Conservation (phyloP, 2,888 invertebrate genomes). For the Agrypnus murinus region DNA sequence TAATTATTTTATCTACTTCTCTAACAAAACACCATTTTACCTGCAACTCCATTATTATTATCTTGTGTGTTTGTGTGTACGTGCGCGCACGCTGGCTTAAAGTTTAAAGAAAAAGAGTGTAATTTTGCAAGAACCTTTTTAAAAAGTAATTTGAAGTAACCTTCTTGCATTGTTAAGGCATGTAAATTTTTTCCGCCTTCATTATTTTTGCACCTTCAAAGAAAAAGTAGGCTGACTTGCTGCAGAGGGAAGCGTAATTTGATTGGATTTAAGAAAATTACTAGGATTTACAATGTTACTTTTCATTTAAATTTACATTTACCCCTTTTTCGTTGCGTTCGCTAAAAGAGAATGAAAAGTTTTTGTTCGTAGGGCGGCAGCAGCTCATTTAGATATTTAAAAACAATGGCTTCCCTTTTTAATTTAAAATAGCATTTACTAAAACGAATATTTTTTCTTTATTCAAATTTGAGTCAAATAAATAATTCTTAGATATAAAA, state of each 20-base stretch:
- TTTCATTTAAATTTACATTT: constrained; percentile 20
- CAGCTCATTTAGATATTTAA: constrained; percentile 8
- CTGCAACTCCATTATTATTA: too few relatives aligned
- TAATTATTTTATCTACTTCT: too few relatives aligned
- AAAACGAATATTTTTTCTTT: too few relatives aligned
- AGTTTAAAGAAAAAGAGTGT: too few relatives aligned
- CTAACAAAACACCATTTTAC: too few relatives aligned
- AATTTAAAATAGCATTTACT: too few relatives aligned
- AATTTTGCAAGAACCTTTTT: too few relatives aligned
- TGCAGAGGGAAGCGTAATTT: constrained; percentile 31
- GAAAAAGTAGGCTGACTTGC: constrained; percentile 34
- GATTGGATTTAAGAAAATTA: constrained; percentile 39
- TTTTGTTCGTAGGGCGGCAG: too few relatives aligned
- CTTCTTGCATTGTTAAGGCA: constrained; percentile 11
- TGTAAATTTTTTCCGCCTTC: constrained; percentile 25
- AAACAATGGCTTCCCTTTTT: background rate
- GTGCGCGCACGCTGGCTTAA: too few relatives aligned
- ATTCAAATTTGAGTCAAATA: too few relatives aligned
- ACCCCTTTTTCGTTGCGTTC: constrained; percentile 20
- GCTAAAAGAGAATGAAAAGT: constrained; percentile 10
- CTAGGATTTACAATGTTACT: constrained; percentile 32
- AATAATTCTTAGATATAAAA: too few relatives aligned
- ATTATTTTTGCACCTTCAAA: constrained; percentile 31
- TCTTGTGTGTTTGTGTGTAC: too few relatives aligned
- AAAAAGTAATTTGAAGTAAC: background rate